Percentiles rank a stretch among this genome's conserved stretches.
Conservation (phyloP, 2,888 invertebrate species). For the Synanthedon andrenaeformis region DNA sequence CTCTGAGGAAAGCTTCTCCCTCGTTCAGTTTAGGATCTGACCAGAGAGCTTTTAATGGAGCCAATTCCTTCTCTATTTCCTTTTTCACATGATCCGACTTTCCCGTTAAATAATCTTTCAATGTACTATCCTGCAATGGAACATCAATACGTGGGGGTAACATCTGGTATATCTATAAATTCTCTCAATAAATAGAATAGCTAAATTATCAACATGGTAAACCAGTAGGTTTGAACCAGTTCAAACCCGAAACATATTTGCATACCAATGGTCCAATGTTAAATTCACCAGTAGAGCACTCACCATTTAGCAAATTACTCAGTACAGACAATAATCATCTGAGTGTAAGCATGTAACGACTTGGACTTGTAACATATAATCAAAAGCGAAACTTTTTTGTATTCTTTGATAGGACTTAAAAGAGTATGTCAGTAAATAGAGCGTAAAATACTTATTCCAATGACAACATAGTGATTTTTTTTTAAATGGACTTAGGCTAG, state of each 20-base stretch:
- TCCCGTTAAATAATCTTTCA: slow-evolving; percentile 84
- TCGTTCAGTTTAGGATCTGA: slow-evolving; percentile 82
- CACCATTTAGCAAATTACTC: no score
- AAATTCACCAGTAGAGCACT: no score
- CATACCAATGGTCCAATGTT: no score
- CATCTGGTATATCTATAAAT: background rate
- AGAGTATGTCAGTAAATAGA: no score
- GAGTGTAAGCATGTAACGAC: no score
- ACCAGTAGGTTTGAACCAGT: background rate
- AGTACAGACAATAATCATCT: no score
- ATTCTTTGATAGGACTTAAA: no score
- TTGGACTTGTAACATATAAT: no score
- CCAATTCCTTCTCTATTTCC: slow-evolving; percentile 72
- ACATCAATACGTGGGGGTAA: background rate
- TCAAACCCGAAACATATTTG: background rate
- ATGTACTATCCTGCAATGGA: slow-evolving; percentile 35
- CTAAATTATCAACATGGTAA: slow-evolving; percentile 1
- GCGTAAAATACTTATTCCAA: no score
- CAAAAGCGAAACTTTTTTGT: no score
- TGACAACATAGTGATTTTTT: no score
- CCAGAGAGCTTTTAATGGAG: slow-evolving; percentile 87
- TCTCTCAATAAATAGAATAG: background rate
- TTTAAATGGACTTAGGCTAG: no score
- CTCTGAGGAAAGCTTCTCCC: slow-evolving; percentile 89
- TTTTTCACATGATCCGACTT: slow-evolving; percentile 74